phyloP scores from a whole-genome alignment of 2,113 vertebrate genomes.

The Eonycteris spelaea region DNA sequence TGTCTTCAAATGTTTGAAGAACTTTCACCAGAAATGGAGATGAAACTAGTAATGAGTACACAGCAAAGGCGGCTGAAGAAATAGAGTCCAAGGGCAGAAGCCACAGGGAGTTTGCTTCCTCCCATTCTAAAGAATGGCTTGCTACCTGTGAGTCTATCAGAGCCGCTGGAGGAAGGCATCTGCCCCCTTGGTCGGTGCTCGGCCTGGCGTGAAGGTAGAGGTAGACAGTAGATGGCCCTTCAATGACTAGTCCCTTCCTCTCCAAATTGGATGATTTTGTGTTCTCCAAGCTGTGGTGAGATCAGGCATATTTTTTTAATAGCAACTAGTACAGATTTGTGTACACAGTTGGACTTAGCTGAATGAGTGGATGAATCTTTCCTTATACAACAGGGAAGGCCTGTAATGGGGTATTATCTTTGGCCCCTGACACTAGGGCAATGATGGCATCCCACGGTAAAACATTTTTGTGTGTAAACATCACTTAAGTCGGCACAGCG shows the following conservation, averaged over 20 bases:
- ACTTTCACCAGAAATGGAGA: background rate
- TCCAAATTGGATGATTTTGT: background rate
- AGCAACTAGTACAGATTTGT: slow-evolving; percentile 4
- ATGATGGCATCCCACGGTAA: slow-evolving; percentile 15
- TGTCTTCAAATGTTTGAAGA: background rate
- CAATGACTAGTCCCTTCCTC: background rate
- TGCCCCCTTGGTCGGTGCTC: background rate
- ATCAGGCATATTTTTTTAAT: slow-evolving; percentile 39
- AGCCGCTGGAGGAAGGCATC: too few relatives aligned
- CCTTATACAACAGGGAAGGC: slow-evolving; percentile 25
- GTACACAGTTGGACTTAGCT: slow-evolving; percentile 2
- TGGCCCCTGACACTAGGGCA: slow-evolving; percentile 30
- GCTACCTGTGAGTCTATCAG: background rate
- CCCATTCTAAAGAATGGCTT: background rate
- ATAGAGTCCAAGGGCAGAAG: background rate
- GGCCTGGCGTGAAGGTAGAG: background rate
- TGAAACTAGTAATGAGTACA: background rate
- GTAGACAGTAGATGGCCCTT: background rate
- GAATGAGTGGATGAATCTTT: slow-evolving; percentile 49
- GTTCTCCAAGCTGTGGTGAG: background rate
- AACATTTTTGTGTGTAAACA: slow-evolving; percentile 61
- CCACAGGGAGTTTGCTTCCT: background rate
- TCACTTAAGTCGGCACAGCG: slow-evolving; percentile 53
- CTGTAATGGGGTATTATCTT: slow-evolving; percentile 32
- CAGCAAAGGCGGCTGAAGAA: background rate